A percentile compares a stretch with the other conserved stretches of the same genome.
Evolutionary conservation across 2,113 vertebrate genomes (phyloP).

Genomic region (Dasyornis broadbenti): DNA sequence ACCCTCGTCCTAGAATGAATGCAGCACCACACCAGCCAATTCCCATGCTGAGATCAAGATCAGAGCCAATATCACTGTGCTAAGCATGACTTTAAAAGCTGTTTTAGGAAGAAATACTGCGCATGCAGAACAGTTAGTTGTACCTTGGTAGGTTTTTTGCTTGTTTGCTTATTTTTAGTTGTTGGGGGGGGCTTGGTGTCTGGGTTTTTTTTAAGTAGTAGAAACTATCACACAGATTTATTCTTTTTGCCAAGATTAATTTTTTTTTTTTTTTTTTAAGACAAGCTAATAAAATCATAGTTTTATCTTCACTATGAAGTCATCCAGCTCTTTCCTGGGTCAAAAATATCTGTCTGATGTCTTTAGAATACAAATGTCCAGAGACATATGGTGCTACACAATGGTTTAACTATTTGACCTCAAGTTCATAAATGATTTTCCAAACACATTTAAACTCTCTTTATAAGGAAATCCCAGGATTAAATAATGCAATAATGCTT

Average conservation of each 20-base stretch:
- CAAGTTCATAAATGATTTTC: neutral
- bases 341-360: neutral
- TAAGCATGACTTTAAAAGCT: neutral
- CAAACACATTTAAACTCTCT: neutral
- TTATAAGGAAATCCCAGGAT: neutral
- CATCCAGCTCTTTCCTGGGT: neutral
- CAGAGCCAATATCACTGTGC: neutral
- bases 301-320: neutral
- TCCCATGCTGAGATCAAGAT: neutral
- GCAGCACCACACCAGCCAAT: neutral
- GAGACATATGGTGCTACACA: neutral
- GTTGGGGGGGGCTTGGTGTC: accelerated
- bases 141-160: neutral
- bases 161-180: neutral
- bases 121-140: neutral
- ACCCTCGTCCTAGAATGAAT: neutral
- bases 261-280: neutral
- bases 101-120: neutral
- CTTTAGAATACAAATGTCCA: neutral
- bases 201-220: neutral
- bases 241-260: neutral
- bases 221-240: neutral
- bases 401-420: neutral
- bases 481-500: neutral
- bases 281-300: neutral